phyloP scores from a whole-genome alignment of 2,113 vertebrate species.

The Lepus timidus region DNA sequence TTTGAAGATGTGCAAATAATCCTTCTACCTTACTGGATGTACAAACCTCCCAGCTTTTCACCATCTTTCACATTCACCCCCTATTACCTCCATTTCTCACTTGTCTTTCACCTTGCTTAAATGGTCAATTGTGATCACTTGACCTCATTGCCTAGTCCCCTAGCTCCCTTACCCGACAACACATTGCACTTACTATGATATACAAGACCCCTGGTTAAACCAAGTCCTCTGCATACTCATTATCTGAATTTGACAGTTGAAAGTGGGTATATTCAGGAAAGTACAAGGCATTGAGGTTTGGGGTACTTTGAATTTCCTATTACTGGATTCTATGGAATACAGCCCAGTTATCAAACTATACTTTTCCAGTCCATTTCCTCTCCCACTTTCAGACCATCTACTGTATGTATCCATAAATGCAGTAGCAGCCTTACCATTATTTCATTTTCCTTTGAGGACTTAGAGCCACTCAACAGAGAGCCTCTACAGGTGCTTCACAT shows the following conservation, averaged over 20 bases:
- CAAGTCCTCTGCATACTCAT: background rate
- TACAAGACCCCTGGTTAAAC: background rate
- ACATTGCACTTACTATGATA: background rate
- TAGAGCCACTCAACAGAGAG: background rate
- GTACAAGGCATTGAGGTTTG: background rate
- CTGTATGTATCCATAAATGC: background rate
- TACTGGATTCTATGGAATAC: background rate
- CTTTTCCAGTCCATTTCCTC: background rate
- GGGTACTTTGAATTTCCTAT: background rate
- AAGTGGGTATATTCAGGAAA: background rate
- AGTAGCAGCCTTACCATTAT: background rate
- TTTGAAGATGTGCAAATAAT: background rate
- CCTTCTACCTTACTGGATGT: background rate
- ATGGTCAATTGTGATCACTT: background rate
- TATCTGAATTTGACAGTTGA: background rate
- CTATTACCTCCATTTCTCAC: background rate
- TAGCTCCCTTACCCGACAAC: accelerated
- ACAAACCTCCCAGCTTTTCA: background rate
- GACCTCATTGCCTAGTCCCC: background rate
- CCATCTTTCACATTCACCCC: background rate
- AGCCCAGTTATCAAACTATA: background rate
- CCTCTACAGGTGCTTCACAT: accelerated
- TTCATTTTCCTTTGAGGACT: background rate
- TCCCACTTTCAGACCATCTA: background rate
- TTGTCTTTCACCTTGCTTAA: background rate